These are phyloP conservation scores for Drosophila sp. DNA, from an alignment of 1,140 invertebrate species.

Conservation along the genomic window DNA sequence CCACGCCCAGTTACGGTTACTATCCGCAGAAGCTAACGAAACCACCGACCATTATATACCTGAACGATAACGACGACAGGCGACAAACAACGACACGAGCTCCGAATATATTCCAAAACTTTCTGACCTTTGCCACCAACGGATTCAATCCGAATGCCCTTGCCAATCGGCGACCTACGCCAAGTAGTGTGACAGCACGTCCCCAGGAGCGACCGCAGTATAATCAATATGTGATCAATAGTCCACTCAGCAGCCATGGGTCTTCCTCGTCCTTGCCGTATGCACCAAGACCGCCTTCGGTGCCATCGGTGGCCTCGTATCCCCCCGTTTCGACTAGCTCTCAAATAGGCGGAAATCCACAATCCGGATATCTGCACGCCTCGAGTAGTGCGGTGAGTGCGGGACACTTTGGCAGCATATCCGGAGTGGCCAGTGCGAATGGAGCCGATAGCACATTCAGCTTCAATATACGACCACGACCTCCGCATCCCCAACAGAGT, in stretches of 20 bases:
- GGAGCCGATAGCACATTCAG: conserved; percentile 77
- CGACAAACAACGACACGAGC: conserved; percentile 54
- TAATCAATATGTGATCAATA: conserved; percentile 45
- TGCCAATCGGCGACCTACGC: conserved; percentile 43
- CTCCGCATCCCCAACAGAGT: conserved; percentile 44
- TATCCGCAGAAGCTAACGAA: conserved; percentile 61
- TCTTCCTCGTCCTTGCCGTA: conserved; percentile 29
- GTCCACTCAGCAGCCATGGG: conserved; percentile 41
- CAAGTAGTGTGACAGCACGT: conserved; percentile 41
- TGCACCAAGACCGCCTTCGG: conserved; percentile 34
- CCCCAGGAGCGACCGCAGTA: conserved; percentile 50
- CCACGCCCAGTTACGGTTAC: conserved; percentile 54
- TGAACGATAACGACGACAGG: conserved; percentile 66
- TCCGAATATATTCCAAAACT: conserved; percentile 75
- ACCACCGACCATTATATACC: conserved; percentile 78
- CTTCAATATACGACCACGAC: conserved; percentile 76
- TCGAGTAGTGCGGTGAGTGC: conserved; percentile 65
- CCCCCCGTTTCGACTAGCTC: conserved; percentile 49
- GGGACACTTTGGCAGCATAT: conserved; percentile 68
- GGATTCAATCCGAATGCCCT: conserved; percentile 52
- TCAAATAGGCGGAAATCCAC: conserved; percentile 43
- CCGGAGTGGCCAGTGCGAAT: conserved; percentile 72
- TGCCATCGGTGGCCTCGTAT: conserved; percentile 36
- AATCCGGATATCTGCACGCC: conserved; percentile 60
- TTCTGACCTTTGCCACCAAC: conserved; percentile 67